Evolutionary conservation across 2,113 vertebrate genomes (phyloP).

Genomic region (Xyliphius kryptos): DNA sequence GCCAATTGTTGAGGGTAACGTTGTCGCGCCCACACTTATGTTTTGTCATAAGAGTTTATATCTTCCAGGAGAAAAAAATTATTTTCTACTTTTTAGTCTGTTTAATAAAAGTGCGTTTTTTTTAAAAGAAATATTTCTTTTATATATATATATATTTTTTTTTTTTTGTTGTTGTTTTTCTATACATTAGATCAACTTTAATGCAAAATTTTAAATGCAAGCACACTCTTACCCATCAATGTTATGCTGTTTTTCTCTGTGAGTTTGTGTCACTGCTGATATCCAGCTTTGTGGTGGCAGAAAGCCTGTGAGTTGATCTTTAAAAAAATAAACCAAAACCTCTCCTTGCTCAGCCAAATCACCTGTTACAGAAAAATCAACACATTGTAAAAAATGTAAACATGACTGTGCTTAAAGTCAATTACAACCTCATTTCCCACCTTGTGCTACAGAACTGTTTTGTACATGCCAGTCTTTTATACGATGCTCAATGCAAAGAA

Average conservation of each 20-base stretch:
- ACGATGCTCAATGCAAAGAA: constrained; percentile 83
- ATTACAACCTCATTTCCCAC: constrained; percentile 48
- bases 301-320: constrained; percentile 69
- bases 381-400: not conserved
- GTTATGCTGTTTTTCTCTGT: constrained; percentile 59
- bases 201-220: no score
- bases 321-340: constrained; percentile 78
- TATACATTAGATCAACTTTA: no score
- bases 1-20: no score
- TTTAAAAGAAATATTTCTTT: no score
- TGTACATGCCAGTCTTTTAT: constrained; percentile 81
- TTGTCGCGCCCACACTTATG: no score
- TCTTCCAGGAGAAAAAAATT: no score
- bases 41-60: no score
- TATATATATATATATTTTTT: no score
- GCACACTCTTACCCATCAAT: constrained; percentile 44
- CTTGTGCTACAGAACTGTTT: constrained; percentile 58
- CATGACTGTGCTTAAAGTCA: not conserved
- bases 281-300: constrained; percentile 72
- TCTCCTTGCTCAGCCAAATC: constrained; percentile 79
- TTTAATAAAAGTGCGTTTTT: no score
- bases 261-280: constrained; percentile 66
- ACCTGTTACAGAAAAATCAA: constrained; percentile 55
- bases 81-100: no score
- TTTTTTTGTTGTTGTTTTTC: no score